Evolutionary conservation across 2,888 invertebrate genomes (phyloP).

Genomic region (Cotesia congregata): DNA sequence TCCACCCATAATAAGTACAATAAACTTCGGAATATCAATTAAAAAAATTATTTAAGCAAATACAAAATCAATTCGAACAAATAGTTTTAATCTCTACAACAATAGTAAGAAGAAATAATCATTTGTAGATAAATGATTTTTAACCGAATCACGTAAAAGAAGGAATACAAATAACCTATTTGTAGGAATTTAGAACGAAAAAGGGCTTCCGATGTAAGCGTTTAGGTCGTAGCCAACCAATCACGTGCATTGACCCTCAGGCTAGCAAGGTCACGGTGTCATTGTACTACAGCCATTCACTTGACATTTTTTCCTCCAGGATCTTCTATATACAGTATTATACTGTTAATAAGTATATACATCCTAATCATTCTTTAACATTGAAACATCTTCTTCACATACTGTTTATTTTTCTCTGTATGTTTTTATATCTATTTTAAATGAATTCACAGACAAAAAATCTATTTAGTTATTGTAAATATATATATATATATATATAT

Average conservation of each 20-base stretch:
- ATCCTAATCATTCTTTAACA: conserved; percentile 42
- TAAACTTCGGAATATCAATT: no score
- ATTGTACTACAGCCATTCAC: conserved; percentile 47
- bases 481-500: no score
- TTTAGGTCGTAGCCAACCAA: conserved; percentile 44
- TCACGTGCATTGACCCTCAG: conserved; percentile 50
- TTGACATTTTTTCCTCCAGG: conserved; percentile 30
- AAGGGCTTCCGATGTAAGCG: conserved; percentile 35
- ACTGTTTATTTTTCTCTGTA: conserved; percentile 11
- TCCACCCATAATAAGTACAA: no score
- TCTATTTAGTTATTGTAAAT: conserved; percentile 9
- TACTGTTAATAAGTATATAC: conserved; percentile 35
- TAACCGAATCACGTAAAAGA: not conserved
- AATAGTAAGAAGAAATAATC: no score
- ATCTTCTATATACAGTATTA: conserved; percentile 35
- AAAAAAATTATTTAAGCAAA: no score
- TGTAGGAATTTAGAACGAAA: conserved; percentile 8
- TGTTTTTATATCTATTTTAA: conserved; percentile 7
- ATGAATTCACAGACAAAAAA: not conserved
- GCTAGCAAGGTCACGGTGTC: conserved; percentile 50
- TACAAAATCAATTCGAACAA: no score
- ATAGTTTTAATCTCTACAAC: no score
- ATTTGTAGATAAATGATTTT: not conserved
- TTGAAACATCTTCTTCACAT: not conserved
- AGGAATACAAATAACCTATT: not conserved